Evolutionary conservation across 2,888 invertebrate genomes (phyloP).

Genomic region (Lochmaea capreae): DNA sequence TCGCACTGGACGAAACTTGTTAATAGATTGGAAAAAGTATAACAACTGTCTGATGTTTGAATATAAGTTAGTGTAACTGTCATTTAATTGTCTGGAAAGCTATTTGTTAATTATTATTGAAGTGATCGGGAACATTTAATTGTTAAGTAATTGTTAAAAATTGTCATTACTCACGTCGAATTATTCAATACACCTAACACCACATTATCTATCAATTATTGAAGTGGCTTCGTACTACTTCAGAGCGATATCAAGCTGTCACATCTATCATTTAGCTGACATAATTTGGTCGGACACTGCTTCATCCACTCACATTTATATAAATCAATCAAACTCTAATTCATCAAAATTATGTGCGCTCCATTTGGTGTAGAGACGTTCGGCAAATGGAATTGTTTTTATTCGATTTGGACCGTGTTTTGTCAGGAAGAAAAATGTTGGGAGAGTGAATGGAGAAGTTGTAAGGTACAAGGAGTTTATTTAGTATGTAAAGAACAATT

Average conservation of each 20-base stretch:
- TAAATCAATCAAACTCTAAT: conserved; percentile 57
- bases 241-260: conserved; percentile 39
- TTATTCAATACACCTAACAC: too few relatives aligned
- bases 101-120: too few relatives aligned
- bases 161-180: too few relatives aligned
- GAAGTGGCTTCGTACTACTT: background rate
- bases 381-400: conserved; percentile 23
- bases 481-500: conserved; percentile 18
- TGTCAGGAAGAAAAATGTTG: conserved; percentile 17
- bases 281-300: conserved; percentile 52
- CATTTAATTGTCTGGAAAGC: too few relatives aligned
- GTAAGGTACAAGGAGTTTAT: conserved; percentile 12
- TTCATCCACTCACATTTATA: conserved; percentile 56
- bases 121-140: too few relatives aligned
- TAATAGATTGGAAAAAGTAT: too few relatives aligned
- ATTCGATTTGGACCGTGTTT: conserved; percentile 19
- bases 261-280: conserved; percentile 54
- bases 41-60: too few relatives aligned
- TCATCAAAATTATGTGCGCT: conserved; percentile 53
- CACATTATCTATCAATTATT: background rate
- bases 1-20: too few relatives aligned
- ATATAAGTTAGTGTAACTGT: too few relatives aligned
- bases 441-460: conserved; percentile 3
- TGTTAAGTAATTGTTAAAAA: too few relatives aligned
- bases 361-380: conserved; percentile 28